A percentile compares a stretch with the other conserved stretches of the same genome.
phyloP scores from a whole-genome alignment of 2,113 vertebrate species.

The Micronycteris hirsuta region DNA sequence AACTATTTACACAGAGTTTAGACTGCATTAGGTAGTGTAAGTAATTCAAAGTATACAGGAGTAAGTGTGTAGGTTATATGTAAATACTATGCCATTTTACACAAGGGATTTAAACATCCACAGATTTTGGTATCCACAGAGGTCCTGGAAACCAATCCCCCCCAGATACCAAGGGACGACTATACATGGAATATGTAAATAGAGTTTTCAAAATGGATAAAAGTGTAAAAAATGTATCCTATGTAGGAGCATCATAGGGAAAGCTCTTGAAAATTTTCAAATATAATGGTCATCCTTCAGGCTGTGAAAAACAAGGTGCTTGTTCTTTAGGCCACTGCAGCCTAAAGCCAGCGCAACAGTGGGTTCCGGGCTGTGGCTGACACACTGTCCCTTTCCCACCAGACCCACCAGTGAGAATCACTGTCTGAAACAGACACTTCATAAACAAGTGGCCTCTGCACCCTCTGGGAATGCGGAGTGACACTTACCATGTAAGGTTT shows the following conservation, averaged over 20 bases:
- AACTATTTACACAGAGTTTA: too few relatives aligned
- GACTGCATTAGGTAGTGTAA: background rate
- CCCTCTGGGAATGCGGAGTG: background rate
- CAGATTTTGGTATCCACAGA: background rate
- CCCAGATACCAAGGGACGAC: background rate
- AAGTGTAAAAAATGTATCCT: background rate
- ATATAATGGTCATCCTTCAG: background rate
- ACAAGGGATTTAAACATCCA: background rate
- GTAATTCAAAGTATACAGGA: background rate
- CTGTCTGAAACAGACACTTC: background rate
- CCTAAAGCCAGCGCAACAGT: background rate
- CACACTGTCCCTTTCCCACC: background rate
- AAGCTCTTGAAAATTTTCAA: background rate
- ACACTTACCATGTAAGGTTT: conserved; percentile 96
- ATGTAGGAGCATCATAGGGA: background rate
- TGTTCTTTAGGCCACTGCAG: background rate
- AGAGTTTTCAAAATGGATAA: conserved; percentile 1
- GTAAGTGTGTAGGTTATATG: background rate
- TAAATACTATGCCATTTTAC: background rate
- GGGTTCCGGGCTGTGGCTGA: background rate
- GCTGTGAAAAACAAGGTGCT: background rate
- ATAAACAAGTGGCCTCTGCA: background rate
- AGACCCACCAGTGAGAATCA: background rate
- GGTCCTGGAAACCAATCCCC: background rate
- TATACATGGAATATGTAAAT: background rate